These are phyloP conservation scores for Calephelis nemesis DNA, from an alignment of 1,140 invertebrate genomes.

Conservation along the genomic window DNA sequence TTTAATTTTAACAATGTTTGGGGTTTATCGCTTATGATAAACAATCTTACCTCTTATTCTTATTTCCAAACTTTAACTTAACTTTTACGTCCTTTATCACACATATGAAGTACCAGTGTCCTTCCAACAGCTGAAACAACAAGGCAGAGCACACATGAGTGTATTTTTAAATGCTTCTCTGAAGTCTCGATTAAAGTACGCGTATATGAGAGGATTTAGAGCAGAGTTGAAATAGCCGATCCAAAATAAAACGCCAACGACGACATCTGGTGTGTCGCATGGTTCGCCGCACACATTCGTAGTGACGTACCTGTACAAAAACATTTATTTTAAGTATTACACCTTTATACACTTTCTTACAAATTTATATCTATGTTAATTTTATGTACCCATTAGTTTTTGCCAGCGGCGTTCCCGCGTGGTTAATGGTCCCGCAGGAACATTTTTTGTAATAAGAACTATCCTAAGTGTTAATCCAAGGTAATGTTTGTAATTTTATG, in stretches of 20 bases:
- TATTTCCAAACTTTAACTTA: not conserved
- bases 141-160: slow-evolving; percentile 88
- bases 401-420: too few species aligned
- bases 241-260: slow-evolving; percentile 91
- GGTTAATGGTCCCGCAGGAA: too few species aligned
- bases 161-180: slow-evolving; percentile 97
- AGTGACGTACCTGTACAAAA: slow-evolving; percentile 89
- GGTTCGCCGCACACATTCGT: slow-evolving; percentile 90
- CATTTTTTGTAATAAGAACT: too few species aligned
- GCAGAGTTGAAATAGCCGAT: slow-evolving; percentile 97
- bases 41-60: not conserved
- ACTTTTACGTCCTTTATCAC: slow-evolving; percentile 24
- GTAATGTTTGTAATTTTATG: too few species aligned
- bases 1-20: too few species aligned
- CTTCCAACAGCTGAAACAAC: slow-evolving; percentile 81
- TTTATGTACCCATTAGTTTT: too few species aligned
- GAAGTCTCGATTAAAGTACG: slow-evolving; percentile 99
- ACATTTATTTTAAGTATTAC: slow-evolving; percentile 47
- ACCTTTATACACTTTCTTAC: too few species aligned
- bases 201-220: slow-evolving; percentile 97
- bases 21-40: too few species aligned
- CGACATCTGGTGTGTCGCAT: slow-evolving; percentile 90
- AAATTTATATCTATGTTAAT: too few species aligned
- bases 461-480: too few species aligned
- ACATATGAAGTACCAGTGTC: slow-evolving; percentile 65